A percentile compares a stretch with the other conserved stretches of the same genome.
phyloP scores from a whole-genome alignment of 30 jellyfish, hydroid and myxozoan species.

The Catostylus mosaicus region DNA sequence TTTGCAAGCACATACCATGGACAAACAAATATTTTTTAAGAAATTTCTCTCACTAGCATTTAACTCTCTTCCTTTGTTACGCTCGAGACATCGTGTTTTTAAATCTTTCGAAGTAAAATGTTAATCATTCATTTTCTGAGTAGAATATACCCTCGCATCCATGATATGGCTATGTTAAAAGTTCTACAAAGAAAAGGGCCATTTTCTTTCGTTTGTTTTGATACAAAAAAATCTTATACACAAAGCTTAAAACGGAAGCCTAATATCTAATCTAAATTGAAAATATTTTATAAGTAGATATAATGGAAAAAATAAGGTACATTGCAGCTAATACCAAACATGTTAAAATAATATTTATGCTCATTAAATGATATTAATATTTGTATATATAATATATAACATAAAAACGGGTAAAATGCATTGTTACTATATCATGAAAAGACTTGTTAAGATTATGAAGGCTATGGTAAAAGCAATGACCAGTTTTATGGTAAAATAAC shows the following conservation, averaged over 20 bases:
- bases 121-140: too few relatives aligned
- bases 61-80: too few relatives aligned
- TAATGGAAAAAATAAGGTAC: background rate
- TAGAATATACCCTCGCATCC: too few relatives aligned
- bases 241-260: background rate
- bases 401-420: background rate
- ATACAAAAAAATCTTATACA: background rate
- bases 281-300: background rate
- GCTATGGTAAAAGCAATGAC: background rate
- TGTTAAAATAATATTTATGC: background rate
- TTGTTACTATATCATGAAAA: background rate
- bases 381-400: background rate
- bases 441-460: background rate
- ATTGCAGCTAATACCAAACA: constrained; percentile 8
- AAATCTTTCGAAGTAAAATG: too few relatives aligned
- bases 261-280: background rate
- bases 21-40: too few relatives aligned
- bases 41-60: too few relatives aligned
- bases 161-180: too few relatives aligned
- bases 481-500: too few relatives aligned
- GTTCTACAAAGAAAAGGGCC: too few relatives aligned
- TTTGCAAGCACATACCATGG: too few relatives aligned
- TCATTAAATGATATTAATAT: background rate
- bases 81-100: too few relatives aligned
- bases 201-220: background rate